A percentile compares a stretch with the other conserved stretches of the same genome.
phyloP scores from a whole-genome alignment of 2,888 invertebrate genomes.

The Diogma glabrata region DNA sequence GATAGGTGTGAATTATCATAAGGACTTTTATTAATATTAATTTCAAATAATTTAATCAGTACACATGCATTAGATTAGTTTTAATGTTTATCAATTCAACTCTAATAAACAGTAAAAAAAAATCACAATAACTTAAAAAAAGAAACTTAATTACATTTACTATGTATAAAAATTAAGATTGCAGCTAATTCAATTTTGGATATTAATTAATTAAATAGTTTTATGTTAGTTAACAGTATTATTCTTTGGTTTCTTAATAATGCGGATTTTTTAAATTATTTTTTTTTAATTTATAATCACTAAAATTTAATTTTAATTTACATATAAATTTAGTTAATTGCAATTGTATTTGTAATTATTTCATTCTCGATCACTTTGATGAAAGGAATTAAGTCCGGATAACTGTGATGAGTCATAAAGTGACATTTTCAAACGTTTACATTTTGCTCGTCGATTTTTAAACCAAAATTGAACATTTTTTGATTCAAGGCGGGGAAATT shows the following conservation, averaged over 20 bases:
- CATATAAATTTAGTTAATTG: not conserved
- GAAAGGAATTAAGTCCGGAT: constrained; percentile 31
- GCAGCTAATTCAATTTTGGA: too few relatives aligned
- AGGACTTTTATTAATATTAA: too few relatives aligned
- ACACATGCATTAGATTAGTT: too few relatives aligned
- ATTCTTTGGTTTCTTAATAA: constrained; percentile 7
- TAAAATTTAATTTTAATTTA: not conserved
- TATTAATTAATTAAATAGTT: constrained; percentile 2
- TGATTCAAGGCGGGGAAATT: constrained; percentile 96
- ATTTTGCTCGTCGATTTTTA: constrained; percentile 96
- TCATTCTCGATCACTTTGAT: constrained; percentile 35
- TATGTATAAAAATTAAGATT: too few relatives aligned
- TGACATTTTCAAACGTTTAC: constrained; percentile 90
- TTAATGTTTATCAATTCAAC: too few relatives aligned
- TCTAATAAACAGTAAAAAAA: too few relatives aligned
- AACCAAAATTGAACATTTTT: constrained; percentile 99
- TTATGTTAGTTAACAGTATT: not conserved
- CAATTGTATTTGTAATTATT: too few relatives aligned
- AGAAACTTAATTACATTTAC: too few relatives aligned
- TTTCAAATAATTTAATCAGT: too few relatives aligned
- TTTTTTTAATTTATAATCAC: not conserved
- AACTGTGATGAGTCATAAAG: constrained; percentile 51
- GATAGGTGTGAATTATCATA: too few relatives aligned
- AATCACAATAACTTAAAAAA: too few relatives aligned
- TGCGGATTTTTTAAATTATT: not conserved